Evolutionary conservation across 2,113 vertebrate genomes (phyloP).

Genomic region (Furnarius figulus): DNA sequence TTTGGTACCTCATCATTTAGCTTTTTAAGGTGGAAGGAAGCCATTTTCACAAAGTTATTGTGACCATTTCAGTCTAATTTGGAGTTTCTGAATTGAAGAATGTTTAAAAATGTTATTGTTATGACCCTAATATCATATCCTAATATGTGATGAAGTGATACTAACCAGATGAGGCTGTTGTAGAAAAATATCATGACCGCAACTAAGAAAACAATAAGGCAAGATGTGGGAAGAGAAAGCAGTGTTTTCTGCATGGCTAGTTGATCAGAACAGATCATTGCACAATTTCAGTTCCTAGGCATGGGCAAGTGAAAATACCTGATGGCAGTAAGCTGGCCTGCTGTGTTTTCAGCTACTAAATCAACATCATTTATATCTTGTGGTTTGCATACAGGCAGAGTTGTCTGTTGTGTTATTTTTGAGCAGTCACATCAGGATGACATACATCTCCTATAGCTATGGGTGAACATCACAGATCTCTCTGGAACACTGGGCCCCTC

Average conservation of each 20-base stretch:
- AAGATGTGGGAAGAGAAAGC: not conserved
- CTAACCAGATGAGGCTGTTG: not conserved
- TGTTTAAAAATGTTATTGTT: not conserved
- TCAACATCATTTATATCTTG: not conserved
- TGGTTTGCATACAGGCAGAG: not conserved
- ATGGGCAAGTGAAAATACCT: not conserved
- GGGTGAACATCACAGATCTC: not conserved
- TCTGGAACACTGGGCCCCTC: not conserved
- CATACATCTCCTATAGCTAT: not conserved
- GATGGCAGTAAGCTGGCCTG: not conserved
- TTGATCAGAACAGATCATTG: not conserved
- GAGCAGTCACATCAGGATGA: not conserved
- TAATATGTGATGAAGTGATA: not conserved
- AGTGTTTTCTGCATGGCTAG: not conserved
- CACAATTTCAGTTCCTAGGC: not conserved
- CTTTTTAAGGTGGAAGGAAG: not conserved
- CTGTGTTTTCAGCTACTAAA: not conserved
- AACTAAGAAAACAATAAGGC: not conserved
- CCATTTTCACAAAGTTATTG: not conserved
- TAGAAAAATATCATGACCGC: not conserved
- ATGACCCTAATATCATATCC: not conserved
- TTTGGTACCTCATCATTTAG: not conserved
- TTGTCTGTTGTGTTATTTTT: not conserved
- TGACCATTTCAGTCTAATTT: not conserved
- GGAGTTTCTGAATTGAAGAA: not conserved